Base-by-base conservation (phyloP, 2,888 invertebrate genomes). In the Drosophila monieri region DNA sequence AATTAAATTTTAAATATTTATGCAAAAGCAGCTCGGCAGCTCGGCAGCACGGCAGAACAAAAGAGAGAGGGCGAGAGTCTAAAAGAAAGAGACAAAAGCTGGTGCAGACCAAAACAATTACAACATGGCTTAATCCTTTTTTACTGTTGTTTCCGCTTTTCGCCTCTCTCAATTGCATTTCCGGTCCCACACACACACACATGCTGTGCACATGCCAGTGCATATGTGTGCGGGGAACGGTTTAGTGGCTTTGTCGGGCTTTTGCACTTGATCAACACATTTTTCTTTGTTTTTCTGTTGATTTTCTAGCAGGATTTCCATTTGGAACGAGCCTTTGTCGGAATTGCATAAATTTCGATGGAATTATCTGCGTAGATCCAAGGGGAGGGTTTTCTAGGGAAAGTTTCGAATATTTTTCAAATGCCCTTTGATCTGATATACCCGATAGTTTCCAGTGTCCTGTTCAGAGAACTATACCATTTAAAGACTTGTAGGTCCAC, bases 1-100 rank as follows among this genome's bases (percentile, higher is more conserved):
- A 84, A 84, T 84, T 84, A 88, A 84, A 84, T 87, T 84, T 84
- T 88, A 84, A 84, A 84, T 84, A 84, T 84, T 84, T 88, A 84
- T 84, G 76, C 80, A 62, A 64, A 2, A 18, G 18, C 18, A 18
- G 18, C n/a, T 18, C 18, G n/a, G n/a, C n/a, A n/a, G n/a, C n/a
- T n/a, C 18, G 18, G 18, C 18, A 18, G 18, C 18, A 1, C 18
- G 54, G 18, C 52, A 46, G 12, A 39, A 37, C 54, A 54, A 58
- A 51, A 64, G 74, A 56, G 68, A 76, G 72, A 46, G 39, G 14
- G n/a, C 32, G 73, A 58, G 56, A 57, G 58, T 59, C 62, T 23
- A 52, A 39, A 21, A 5, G 51, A 41, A n/a, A 15, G 41, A 30
- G 39, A 41, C 30, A 15, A 41, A 62, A 64, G 67, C 55, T 54